Conservation (phyloP, 2,113 vertebrate genomes). For the Nettapus auritus region DNA sequence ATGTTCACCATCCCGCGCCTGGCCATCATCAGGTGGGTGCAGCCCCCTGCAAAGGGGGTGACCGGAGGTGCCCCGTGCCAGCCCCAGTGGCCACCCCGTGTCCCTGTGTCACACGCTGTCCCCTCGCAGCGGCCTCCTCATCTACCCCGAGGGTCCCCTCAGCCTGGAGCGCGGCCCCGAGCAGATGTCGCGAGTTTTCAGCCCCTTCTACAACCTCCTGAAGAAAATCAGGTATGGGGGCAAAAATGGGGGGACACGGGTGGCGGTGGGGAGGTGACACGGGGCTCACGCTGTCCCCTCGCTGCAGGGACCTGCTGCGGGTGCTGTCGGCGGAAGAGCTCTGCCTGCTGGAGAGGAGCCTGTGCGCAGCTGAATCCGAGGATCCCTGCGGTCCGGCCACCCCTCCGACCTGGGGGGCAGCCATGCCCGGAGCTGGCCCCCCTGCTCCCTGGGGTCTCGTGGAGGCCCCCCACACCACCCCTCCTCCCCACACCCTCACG, state of each 20-base stretch:
- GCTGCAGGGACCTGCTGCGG: slow-evolving; percentile 63
- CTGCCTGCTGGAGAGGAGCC: slow-evolving; percentile 71
- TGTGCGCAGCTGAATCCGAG: slow-evolving; percentile 65
- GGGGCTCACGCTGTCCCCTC: background rate
- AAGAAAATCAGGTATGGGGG: slow-evolving; percentile 74
- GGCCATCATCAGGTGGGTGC: slow-evolving; percentile 78
- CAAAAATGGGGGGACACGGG: accelerated
- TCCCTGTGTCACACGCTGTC: background rate
- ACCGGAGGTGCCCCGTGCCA: accelerated
- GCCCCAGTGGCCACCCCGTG: background rate
- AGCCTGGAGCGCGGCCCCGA: slow-evolving; percentile 71
- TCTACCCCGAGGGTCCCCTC: slow-evolving; percentile 80
- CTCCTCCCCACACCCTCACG: accelerated
- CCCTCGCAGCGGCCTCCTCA: slow-evolving; percentile 73
- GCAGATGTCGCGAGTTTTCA: slow-evolving; percentile 77
- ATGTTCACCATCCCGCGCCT: slow-evolving; percentile 83
- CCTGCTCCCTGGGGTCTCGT: background rate
- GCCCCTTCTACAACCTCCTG: slow-evolving; percentile 75
- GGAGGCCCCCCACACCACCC: background rate
- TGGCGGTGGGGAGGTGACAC: accelerated
- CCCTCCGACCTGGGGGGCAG: background rate
- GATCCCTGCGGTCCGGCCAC: background rate
- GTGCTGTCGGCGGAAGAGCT: slow-evolving; percentile 74
- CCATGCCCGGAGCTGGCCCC: background rate
- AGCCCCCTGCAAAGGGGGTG: background rate